Evolutionary conservation across 1,140 invertebrate species (phyloP).

Genomic region (Trichomalopsis sarcophagae): DNA sequence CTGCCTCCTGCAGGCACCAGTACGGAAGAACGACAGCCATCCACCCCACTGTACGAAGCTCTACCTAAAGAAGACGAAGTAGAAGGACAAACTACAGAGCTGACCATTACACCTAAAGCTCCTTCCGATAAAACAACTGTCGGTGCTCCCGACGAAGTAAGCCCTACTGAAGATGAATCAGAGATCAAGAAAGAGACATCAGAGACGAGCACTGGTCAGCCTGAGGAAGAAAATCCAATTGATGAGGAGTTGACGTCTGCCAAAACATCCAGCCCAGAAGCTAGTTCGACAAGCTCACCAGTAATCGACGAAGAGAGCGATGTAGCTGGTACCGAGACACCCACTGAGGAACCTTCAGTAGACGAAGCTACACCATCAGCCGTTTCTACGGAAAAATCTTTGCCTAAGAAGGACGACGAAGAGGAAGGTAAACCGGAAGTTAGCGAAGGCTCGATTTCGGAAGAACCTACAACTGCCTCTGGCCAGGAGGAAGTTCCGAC

Average conservation of each 20-base stretch:
- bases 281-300: neutral
- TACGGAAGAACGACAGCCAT: slow-evolving; percentile 49
- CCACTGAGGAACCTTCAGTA: neutral
- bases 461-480: neutral
- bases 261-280: neutral
- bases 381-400: slow-evolving; percentile 1
- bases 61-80: slow-evolving; percentile 47
- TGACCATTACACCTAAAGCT: slow-evolving; percentile 26
- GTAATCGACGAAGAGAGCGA: neutral
- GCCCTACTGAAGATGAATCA: neutral
- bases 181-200: neutral
- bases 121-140: slow-evolving; percentile 21
- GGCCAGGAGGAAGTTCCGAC: neutral
- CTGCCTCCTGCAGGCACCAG: slow-evolving; percentile 48
- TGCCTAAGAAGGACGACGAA: neutral
- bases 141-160: neutral
- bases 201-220: neutral
- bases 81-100: slow-evolving; percentile 44
- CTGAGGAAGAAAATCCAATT: neutral
- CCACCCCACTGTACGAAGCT: slow-evolving; percentile 49
- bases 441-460: neutral
- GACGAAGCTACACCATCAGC: neutral
- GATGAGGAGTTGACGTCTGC: neutral
- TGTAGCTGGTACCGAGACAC: neutral
- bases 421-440: neutral